Evolutionary conservation across 2,113 vertebrate species (phyloP).

Genomic region (Xiphophorus hellerii): DNA sequence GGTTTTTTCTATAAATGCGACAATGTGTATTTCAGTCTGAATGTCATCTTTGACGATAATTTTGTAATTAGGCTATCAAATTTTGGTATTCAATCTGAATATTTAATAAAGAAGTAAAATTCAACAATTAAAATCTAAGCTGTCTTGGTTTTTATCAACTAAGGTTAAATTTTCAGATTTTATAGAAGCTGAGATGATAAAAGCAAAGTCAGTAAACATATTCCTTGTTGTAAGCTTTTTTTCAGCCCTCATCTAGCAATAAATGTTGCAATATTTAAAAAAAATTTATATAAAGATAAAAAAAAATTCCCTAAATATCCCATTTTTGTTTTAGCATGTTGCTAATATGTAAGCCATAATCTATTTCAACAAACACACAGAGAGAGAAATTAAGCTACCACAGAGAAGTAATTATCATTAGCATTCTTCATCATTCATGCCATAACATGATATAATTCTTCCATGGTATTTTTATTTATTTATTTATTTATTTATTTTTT

Average conservation of each 20-base stretch:
- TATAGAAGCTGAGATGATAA: neutral
- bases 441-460: constrained; percentile 40
- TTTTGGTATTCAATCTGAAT: neutral
- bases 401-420: constrained; percentile 51
- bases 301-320: constrained; percentile 3
- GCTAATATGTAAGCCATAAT: constrained; percentile 35
- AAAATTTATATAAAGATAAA: too few relatives aligned
- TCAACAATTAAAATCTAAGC: too few relatives aligned
- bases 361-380: constrained; percentile 35
- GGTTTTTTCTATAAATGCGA: neutral
- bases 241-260: neutral
- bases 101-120: too few relatives aligned
- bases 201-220: neutral
- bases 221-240: neutral
- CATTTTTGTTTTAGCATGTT: constrained; percentile 11
- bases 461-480: neutral
- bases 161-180: too few relatives aligned
- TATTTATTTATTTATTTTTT: neutral
- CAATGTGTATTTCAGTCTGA: neutral
- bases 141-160: too few relatives aligned
- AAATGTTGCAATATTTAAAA: neutral
- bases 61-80: neutral
- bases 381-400: constrained; percentile 41
- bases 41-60: neutral
- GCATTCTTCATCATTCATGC: constrained; percentile 49